Conservation (phyloP, 2,797 vertebrate species). For the Tympanoctomys barrerae region DNA sequence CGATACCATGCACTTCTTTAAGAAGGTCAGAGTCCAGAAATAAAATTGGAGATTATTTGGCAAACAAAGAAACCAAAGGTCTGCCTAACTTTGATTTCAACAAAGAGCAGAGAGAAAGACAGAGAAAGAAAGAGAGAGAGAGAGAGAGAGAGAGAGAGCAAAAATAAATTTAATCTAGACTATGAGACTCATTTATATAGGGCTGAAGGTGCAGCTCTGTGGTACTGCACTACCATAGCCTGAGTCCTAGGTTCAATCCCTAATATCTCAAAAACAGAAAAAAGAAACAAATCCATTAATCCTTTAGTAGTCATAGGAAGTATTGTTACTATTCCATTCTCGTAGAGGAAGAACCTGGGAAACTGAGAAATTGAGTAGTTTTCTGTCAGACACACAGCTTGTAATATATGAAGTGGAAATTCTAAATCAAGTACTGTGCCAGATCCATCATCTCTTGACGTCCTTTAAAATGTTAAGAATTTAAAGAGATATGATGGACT, state of each 20-base stretch:
- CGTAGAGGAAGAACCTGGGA: neutral
- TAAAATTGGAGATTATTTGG: slow-evolving; percentile 59
- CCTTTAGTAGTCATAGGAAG: neutral
- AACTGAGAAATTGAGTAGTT: neutral
- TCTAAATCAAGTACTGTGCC: neutral
- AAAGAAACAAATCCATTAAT: neutral
- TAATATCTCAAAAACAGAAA: neutral
- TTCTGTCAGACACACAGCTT: neutral
- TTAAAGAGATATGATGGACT: slow-evolving; percentile 8
- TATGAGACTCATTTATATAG: neutral
- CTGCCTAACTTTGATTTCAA: slow-evolving; percentile 49
- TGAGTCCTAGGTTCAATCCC: neutral
- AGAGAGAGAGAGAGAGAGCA: neutral
- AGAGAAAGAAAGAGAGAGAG: neutral
- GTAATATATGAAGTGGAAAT: neutral
- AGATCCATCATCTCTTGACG: neutral
- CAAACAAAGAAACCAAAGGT: slow-evolving; percentile 58
- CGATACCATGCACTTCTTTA: slow-evolving; percentile 39
- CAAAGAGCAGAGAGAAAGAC: neutral
- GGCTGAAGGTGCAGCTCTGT: too few relatives aligned
- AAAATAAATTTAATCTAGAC: neutral
- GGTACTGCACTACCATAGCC: neutral
- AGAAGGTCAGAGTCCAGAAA: slow-evolving; percentile 44
- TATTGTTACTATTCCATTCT: neutral
- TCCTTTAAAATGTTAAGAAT: neutral